Evolutionary conservation across 1,140 invertebrate genomes (phyloP).

Genomic region (Glomeris maerens): DNA sequence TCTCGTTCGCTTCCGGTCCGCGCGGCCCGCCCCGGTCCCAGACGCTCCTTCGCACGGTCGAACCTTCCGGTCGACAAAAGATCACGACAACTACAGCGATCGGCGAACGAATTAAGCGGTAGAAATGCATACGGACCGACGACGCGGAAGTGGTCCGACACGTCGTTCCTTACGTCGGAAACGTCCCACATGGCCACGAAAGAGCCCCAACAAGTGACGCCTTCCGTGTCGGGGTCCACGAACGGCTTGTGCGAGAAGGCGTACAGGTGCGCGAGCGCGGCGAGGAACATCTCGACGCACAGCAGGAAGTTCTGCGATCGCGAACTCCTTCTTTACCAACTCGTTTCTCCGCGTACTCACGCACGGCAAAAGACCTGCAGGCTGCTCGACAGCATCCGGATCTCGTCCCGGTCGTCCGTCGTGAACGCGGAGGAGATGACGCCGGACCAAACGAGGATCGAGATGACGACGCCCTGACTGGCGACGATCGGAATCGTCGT

Average conservation of each 20-base stretch:
- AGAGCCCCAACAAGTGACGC: slow-evolving; percentile 43
- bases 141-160: slow-evolving; percentile 79
- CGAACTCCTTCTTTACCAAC: no score
- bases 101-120: neutral
- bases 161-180: slow-evolving; percentile 78
- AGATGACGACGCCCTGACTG: slow-evolving; percentile 82
- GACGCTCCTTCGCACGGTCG: no score
- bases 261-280: slow-evolving; percentile 85
- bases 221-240: slow-evolving; percentile 38
- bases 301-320: slow-evolving; percentile 77
- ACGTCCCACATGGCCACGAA: slow-evolving; percentile 81
- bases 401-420: slow-evolving; percentile 45
- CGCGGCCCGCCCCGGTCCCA: no score
- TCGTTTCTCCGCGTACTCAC: no score
- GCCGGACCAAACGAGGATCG: slow-evolving; percentile 62
- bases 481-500: slow-evolving; percentile 26
- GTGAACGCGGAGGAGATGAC: slow-evolving; percentile 56
- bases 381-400: slow-evolving; percentile 55
- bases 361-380: no score
- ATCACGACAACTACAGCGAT: no score
- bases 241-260: slow-evolving; percentile 86
- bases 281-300: slow-evolving; percentile 95
- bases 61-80: no score
- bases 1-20: no score
- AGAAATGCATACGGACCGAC: slow-evolving; percentile 37